phyloP scores from a whole-genome alignment of 92 coral and sea anemone species.

The Phenganax subtilis region DNA sequence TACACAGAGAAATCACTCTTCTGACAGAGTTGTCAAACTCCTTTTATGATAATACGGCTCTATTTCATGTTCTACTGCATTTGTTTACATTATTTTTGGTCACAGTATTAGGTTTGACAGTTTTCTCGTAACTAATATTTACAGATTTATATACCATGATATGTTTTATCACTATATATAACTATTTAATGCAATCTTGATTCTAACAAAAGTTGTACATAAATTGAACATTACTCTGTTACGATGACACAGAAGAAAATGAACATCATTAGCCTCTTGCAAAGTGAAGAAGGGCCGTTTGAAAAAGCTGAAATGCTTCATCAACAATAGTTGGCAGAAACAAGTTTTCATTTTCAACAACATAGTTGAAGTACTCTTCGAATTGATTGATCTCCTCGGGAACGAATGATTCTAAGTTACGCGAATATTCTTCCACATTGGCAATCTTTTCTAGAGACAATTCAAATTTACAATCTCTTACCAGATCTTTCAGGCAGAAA shows the following conservation, averaged over 20 bases:
- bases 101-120: too few species aligned
- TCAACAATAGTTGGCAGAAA: neutral
- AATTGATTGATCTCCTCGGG: neutral
- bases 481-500: neutral
- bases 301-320: constrained; percentile 1
- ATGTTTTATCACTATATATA: too few species aligned
- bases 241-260: neutral
- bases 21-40: too few species aligned
- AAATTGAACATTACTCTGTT: neutral
- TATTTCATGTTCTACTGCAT: too few species aligned
- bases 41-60: too few species aligned
- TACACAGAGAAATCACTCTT: too few species aligned
- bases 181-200: too few species aligned
- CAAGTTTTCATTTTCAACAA: neutral
- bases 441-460: neutral
- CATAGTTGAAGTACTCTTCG: constrained; percentile 1
- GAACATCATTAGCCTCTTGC: neutral
- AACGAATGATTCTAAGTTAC: neutral
- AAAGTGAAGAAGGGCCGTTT: neutral
- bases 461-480: neutral
- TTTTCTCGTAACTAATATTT: too few species aligned
- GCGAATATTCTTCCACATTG: neutral
- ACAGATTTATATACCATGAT: too few species aligned
- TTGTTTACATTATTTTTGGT: too few species aligned
- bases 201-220: neutral